These are phyloP conservation scores for Orchestia grillus DNA, from an alignment of 1,140 invertebrate genomes.

Conservation along the genomic window DNA sequence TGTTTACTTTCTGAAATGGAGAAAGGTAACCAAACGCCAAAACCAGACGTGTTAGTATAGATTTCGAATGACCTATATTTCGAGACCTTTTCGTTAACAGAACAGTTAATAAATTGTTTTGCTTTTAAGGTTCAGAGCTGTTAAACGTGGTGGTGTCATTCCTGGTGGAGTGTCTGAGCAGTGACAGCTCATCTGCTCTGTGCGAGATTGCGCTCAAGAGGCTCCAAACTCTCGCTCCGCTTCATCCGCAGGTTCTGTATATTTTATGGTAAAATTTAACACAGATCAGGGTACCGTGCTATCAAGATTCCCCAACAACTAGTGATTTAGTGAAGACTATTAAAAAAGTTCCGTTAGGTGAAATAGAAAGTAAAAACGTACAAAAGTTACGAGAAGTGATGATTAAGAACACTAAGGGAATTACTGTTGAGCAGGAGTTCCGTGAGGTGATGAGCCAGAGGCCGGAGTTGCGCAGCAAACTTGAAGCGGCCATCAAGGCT, in stretches of 20 bases:
- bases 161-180: slow-evolving; percentile 66
- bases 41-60: no score
- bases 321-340: neutral
- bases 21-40: no score
- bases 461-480: slow-evolving; percentile 81
- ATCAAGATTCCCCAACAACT: neutral
- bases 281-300: neutral
- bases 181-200: neutral
- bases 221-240: slow-evolving; percentile 14
- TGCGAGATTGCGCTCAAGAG: neutral
- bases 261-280: neutral
- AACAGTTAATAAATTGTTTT: neutral
- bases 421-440: slow-evolving; percentile 80
- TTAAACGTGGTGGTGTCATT: slow-evolving; percentile 56
- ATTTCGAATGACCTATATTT: no score
- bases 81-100: no score
- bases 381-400: neutral
- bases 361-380: no score
- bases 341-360: no score
- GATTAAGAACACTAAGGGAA: neutral
- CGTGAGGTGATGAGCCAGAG: slow-evolving; percentile 88
- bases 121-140: neutral
- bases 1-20: no score
- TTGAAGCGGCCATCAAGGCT: slow-evolving; percentile 88
- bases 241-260: neutral